phyloP scores from a whole-genome alignment of 2,797 vertebrate genomes.

The Poecilia wingei region DNA sequence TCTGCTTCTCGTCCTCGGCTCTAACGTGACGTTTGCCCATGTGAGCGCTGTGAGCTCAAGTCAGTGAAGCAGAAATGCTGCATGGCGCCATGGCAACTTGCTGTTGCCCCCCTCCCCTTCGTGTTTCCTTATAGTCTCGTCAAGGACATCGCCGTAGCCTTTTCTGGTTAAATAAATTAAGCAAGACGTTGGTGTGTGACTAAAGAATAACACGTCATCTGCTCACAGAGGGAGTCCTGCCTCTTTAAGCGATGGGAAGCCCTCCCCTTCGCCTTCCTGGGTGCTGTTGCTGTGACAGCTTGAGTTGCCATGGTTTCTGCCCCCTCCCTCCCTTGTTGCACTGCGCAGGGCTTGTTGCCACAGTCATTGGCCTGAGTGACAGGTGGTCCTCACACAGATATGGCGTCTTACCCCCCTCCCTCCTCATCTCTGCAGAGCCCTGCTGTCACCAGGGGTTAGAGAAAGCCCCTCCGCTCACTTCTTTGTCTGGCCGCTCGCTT shows the following conservation, averaged over 20 bases:
- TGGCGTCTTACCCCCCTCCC: slow-evolving; percentile 51
- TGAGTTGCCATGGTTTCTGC: slow-evolving; percentile 80
- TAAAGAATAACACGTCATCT: slow-evolving; percentile 73
- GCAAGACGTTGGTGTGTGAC: slow-evolving; percentile 63
- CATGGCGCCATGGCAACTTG: slow-evolving; percentile 70
- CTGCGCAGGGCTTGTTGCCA: slow-evolving; percentile 78
- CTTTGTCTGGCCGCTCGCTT: slow-evolving; percentile 43
- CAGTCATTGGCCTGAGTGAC: slow-evolving; percentile 80
- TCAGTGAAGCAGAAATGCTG: slow-evolving; percentile 60
- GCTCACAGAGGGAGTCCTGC: slow-evolving; percentile 56
- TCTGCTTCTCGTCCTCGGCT: slow-evolving; percentile 21
- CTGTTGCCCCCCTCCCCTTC: slow-evolving; percentile 43
- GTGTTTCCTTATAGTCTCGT: slow-evolving; percentile 51
- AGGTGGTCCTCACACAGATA: slow-evolving; percentile 72
- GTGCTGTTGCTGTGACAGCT: slow-evolving; percentile 73
- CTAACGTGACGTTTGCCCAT: slow-evolving; percentile 42
- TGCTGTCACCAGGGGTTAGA: slow-evolving; percentile 40
- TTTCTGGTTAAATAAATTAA: slow-evolving; percentile 67
- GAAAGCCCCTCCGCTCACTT: slow-evolving; percentile 35
- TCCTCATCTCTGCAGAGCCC: slow-evolving; percentile 23
- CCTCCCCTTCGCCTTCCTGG: slow-evolving; percentile 60
- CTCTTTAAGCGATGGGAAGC: slow-evolving; percentile 66
- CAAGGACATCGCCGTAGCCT: slow-evolving; percentile 67
- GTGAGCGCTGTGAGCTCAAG: slow-evolving; percentile 41
- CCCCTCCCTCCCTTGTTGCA: slow-evolving; percentile 65